These are phyloP conservation scores for Criorhina ranunculi DNA, from an alignment of 2,888 invertebrate genomes.

Conservation along the genomic window DNA sequence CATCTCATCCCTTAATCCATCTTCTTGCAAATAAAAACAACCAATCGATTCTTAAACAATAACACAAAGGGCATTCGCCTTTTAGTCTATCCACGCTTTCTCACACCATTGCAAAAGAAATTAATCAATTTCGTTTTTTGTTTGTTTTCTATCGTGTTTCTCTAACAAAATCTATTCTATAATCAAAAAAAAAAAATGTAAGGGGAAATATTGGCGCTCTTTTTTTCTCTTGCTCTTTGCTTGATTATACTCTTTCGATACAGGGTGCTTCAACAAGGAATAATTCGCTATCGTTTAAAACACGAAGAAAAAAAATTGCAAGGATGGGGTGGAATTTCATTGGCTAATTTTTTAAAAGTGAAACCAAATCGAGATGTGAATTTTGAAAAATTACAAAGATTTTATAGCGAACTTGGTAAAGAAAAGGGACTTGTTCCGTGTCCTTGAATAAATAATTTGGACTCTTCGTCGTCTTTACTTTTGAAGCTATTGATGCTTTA, in stretches of 20 bases:
- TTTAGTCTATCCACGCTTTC: constrained; percentile 13
- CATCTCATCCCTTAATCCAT: not conserved
- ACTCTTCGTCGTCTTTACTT: too few relatives aligned
- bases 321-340: too few relatives aligned
- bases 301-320: too few relatives aligned
- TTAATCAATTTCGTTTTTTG: constrained; percentile 70
- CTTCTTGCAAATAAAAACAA: not conserved
- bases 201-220: constrained; percentile 31
- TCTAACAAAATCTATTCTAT: constrained; percentile 24
- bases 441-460: too few relatives aligned
- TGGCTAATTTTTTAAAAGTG: too few relatives aligned
- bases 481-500: too few relatives aligned
- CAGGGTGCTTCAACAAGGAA: not conserved
- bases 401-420: too few relatives aligned
- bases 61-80: constrained; percentile 64
- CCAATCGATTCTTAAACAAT: not conserved
- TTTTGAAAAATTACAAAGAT: too few relatives aligned
- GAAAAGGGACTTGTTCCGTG: too few relatives aligned
- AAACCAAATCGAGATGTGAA: too few relatives aligned
- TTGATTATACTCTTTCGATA: not conserved
- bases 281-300: too few relatives aligned
- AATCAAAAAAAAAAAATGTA: constrained; percentile 13
- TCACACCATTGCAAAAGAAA: constrained; percentile 32
- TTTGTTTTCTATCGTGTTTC: constrained; percentile 19
- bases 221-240: not conserved